A percentile compares a stretch with the other conserved stretches of the same genome.
phyloP scores from a whole-genome alignment of 2,888 invertebrate genomes.

The Spisula solida region DNA sequence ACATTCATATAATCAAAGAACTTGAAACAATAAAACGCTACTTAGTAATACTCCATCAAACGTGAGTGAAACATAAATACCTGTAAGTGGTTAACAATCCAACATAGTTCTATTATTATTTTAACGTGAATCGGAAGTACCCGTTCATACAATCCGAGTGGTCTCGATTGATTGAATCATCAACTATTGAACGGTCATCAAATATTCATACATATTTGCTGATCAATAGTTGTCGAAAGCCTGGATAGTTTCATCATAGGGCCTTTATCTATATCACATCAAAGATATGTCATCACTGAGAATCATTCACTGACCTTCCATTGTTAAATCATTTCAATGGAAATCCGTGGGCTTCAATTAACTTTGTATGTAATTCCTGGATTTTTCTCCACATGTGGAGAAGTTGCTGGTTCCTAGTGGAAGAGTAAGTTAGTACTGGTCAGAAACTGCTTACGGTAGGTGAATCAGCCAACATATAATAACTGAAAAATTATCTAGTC shows the following conservation, averaged over 20 bases:
- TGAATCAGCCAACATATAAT: no score
- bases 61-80: not conserved
- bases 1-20: no score
- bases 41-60: no score
- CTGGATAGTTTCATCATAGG: not conserved
- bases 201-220: conserved; percentile 13
- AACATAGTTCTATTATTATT: not conserved
- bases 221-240: conserved; percentile 16
- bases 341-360: not conserved
- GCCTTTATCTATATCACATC: not conserved
- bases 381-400: not conserved
- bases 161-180: conserved; percentile 16
- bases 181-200: not conserved
- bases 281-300: not conserved
- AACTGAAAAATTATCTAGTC: no score
- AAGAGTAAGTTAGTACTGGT: no score
- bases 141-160: not conserved
- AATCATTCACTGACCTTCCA: conserved; percentile 2
- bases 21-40: no score
- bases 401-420: no score
- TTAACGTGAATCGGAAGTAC: not conserved
- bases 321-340: not conserved
- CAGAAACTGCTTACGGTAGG: no score
- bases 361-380: not conserved
- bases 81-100: not conserved